These are phyloP conservation scores for Cygnus olor DNA, from an alignment of 2,797 vertebrate genomes.

Conservation along the genomic window DNA sequence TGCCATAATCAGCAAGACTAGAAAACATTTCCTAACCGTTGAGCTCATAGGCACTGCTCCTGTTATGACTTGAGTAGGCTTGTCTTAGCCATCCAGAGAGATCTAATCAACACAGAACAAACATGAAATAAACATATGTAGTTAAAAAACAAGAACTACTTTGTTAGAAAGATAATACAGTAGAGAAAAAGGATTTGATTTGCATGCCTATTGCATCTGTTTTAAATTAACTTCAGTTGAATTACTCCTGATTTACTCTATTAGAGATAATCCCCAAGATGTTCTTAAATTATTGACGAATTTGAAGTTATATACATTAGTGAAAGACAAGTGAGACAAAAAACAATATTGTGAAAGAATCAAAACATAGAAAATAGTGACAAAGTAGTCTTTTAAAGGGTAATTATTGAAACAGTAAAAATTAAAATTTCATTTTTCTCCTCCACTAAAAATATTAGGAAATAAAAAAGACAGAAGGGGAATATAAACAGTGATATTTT, in stretches of 20 bases:
- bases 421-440: neutral
- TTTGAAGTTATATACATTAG: conserved; percentile 22
- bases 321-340: neutral
- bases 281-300: conserved; percentile 40
- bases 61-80: neutral
- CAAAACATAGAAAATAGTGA: neutral
- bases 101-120: conserved; percentile 35
- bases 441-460: too few species aligned
- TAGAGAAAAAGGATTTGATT: conserved; percentile 24
- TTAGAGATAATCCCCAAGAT: conserved; percentile 22
- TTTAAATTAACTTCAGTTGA: conserved; percentile 56
- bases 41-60: neutral
- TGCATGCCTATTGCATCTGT: conserved; percentile 36
- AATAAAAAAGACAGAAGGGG: neutral
- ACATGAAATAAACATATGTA: conserved; percentile 31
- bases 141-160: conserved; percentile 30
- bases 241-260: conserved; percentile 31
- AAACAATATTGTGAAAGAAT: neutral
- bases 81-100: conserved; percentile 1
- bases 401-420: neutral
- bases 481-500: neutral
- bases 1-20: neutral
- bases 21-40: neutral
- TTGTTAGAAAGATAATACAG: conserved; percentile 27
- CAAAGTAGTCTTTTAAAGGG: neutral